Percentiles rank a stretch among this genome's conserved stretches.
These are phyloP conservation scores for Psix sp. DNA, from an alignment of 1,140 invertebrate genomes.

Conservation along the genomic window DNA sequence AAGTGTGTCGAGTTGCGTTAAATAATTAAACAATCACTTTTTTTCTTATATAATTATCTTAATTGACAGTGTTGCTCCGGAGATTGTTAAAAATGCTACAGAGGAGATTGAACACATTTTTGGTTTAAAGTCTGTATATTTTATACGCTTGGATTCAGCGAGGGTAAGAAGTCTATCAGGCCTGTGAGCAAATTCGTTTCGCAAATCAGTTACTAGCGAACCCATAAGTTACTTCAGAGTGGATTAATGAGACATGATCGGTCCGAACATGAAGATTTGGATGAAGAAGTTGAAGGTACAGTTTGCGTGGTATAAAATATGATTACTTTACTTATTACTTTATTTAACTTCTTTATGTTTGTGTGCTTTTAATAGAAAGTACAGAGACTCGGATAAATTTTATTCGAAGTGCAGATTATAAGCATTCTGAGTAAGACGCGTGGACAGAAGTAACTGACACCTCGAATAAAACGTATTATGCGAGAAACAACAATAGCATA, in stretches of 20 bases:
- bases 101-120: too few relatives aligned
- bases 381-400: too few relatives aligned
- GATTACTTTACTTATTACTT: slow-evolving; percentile 2
- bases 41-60: too few relatives aligned
- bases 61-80: too few relatives aligned
- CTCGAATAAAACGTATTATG: slow-evolving; percentile 5
- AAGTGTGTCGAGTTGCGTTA: too few relatives aligned
- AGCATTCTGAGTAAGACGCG: not conserved
- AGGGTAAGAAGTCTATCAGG: not conserved
- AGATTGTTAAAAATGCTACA: too few relatives aligned
- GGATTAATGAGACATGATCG: not conserved
- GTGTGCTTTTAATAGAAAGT: not conserved
- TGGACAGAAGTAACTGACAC: slow-evolving; percentile 1
- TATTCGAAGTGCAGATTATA: too few relatives aligned
- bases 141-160: not conserved
- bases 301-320: not conserved
- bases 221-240: not conserved
- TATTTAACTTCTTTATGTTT: not conserved
- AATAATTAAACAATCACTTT: too few relatives aligned
- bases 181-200: not conserved
- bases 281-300: slow-evolving; percentile 1
- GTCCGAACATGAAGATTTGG: not conserved
- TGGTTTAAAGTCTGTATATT: not conserved
- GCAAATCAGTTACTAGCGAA: not conserved
- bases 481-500: not conserved